Conservation (phyloP, 2,888 invertebrate species). For the Phlogophora meticulosa region DNA sequence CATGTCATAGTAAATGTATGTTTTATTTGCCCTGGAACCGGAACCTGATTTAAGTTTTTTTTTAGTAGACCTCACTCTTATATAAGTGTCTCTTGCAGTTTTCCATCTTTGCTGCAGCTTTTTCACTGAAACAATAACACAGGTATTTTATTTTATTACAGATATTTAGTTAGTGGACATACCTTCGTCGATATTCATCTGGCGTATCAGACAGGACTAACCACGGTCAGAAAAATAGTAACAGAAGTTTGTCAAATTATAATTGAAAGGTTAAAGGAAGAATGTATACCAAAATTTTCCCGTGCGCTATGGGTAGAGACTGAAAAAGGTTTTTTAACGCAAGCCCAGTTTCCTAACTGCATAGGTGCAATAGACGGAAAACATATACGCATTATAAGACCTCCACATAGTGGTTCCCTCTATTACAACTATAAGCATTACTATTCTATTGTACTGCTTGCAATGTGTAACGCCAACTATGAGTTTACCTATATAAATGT, state of each 20-base stretch:
- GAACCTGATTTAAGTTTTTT: constrained; percentile 62
- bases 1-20: constrained; percentile 57
- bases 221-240: constrained; percentile 64
- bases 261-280: constrained; percentile 62
- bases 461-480: constrained; percentile 59
- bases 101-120: constrained; percentile 57
- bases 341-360: constrained; percentile 57
- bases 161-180: constrained; percentile 62
- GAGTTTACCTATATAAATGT: constrained; percentile 59
- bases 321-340: constrained; percentile 58
- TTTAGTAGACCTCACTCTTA: constrained; percentile 57
- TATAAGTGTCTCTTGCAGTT: no score
- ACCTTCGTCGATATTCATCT: constrained; percentile 61
- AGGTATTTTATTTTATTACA: constrained; percentile 45
- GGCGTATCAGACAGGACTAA: constrained; percentile 64
- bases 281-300: constrained; percentile 59
- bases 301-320: constrained; percentile 61
- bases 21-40: constrained; percentile 56
- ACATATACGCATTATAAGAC: no score
- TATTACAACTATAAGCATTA: no score
- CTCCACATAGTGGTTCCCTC: no score
- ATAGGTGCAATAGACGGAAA: constrained; percentile 57
- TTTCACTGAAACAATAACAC: constrained; percentile 50
- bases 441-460: constrained; percentile 57
- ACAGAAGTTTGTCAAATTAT: constrained; percentile 65